Conservation (phyloP, 2,797 vertebrate species). For the Sebastes oblongus region DNA sequence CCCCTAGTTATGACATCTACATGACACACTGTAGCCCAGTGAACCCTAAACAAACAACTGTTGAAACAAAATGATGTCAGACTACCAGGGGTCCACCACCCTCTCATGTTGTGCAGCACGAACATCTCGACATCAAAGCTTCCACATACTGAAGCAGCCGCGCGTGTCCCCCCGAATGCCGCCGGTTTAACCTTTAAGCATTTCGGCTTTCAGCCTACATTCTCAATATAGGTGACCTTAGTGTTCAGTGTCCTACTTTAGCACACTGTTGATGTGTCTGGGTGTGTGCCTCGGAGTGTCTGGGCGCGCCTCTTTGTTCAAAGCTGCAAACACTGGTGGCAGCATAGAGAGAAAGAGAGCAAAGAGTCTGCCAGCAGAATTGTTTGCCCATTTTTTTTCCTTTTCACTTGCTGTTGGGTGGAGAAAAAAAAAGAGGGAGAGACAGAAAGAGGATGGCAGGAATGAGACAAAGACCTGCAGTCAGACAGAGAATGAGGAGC, state of each 20-base stretch:
- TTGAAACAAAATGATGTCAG: background rate
- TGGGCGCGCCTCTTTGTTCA: conserved; percentile 30
- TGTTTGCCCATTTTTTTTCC: conserved; percentile 12
- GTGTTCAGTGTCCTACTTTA: conserved; percentile 50
- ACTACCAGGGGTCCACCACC: background rate
- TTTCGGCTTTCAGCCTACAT: conserved; percentile 40
- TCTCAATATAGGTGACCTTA: conserved; percentile 47
- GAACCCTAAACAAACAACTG: background rate
- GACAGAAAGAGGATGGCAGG: conserved; percentile 4
- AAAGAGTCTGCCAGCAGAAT: conserved; percentile 13
- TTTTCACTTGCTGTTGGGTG: conserved; percentile 7
- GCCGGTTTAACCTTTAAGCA: conserved; percentile 44
- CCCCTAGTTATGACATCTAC: too few species aligned
- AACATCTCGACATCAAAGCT: background rate
- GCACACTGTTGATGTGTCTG: conserved; percentile 10
- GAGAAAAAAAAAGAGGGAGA: background rate
- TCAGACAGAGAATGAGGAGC: background rate
- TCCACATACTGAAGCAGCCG: background rate
- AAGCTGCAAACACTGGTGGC: conserved; percentile 28
- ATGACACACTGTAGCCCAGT: too few species aligned
- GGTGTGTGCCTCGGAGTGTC: background rate
- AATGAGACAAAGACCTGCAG: conserved; percentile 31
- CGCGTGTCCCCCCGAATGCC: background rate
- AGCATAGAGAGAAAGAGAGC: conserved; percentile 1
- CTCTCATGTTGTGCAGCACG: background rate